Evolutionary conservation across 2,888 invertebrate genomes (phyloP).

Genomic region (Crossocerus cetratus): DNA sequence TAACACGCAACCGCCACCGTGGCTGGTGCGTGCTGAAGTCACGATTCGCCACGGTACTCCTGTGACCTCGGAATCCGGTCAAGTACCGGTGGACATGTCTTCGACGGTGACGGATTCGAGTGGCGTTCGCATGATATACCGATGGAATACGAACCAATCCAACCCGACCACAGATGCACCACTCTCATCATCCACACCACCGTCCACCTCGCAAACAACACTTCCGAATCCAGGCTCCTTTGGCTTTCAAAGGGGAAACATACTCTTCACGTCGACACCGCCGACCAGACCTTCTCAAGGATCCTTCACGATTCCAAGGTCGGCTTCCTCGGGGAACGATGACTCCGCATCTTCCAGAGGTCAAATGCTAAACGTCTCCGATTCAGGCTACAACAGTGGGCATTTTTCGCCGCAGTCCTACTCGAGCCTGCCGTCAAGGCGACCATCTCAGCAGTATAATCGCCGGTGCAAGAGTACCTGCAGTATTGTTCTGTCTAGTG

Average conservation of each 20-base stretch:
- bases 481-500: constrained; percentile 82
- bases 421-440: constrained; percentile 66
- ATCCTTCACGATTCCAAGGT: constrained; percentile 68
- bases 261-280: constrained; percentile 79
- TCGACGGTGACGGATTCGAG: constrained; percentile 74
- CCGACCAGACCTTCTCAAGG: constrained; percentile 61
- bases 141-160: constrained; percentile 74
- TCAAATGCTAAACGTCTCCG: constrained; percentile 62
- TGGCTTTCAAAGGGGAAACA: constrained; percentile 79
- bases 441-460: constrained; percentile 75
- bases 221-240: constrained; percentile 58
- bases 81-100: constrained; percentile 66
- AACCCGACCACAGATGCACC: constrained; percentile 26
- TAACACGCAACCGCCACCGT: constrained; percentile 77
- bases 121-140: constrained; percentile 79
- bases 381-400: constrained; percentile 80
- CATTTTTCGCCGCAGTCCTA: constrained; percentile 76
- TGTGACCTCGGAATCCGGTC: constrained; percentile 65
- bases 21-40: constrained; percentile 85
- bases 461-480: constrained; percentile 83
- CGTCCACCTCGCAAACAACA: constrained; percentile 21
- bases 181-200: constrained; percentile 16
- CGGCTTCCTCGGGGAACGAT: constrained; percentile 50
- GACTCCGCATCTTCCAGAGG: constrained; percentile 48
- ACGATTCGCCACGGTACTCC: constrained; percentile 80